Conservation (phyloP, 1,140 invertebrate species). For the Bombus picipes region DNA sequence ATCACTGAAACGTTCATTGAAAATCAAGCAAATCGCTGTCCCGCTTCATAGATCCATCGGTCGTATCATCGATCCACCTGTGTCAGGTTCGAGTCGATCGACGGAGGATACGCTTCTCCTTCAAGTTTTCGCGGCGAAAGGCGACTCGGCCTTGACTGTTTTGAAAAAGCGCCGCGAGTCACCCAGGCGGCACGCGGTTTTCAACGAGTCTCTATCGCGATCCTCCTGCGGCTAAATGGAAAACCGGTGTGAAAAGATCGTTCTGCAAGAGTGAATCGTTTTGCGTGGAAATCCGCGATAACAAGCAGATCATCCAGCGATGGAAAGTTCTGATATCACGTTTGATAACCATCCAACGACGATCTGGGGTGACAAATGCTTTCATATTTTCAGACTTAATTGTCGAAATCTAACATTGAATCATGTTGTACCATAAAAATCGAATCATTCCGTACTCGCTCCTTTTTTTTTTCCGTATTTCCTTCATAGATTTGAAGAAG, state of each 20-base stretch:
- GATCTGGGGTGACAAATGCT: not conserved
- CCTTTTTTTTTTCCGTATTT: no score
- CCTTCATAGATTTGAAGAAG: no score
- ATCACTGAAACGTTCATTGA: not conserved
- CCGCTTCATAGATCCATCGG: slow-evolving; percentile 47
- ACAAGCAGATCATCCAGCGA: not conserved
- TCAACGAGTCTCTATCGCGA: slow-evolving; percentile 4
- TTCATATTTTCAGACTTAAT: not conserved
- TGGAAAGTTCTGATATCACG: slow-evolving; percentile 1
- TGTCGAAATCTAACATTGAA: not conserved
- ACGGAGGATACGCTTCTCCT: slow-evolving; percentile 23
- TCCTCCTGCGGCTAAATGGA: not conserved
- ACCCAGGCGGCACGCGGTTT: slow-evolving; percentile 16
- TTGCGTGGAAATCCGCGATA: slow-evolving; percentile 6
- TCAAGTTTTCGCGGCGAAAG: slow-evolving; percentile 53
- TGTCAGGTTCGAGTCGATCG: slow-evolving; percentile 32
- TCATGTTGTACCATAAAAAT: no score
- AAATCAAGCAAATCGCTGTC: slow-evolving; percentile 50
- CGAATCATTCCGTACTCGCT: no score
- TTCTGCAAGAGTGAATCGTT: slow-evolving; percentile 1
- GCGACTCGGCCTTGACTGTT: slow-evolving; percentile 45
- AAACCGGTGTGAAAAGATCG: slow-evolving; percentile 2
- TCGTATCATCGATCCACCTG: slow-evolving; percentile 53
- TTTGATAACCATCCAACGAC: no score
- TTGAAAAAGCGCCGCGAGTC: slow-evolving; percentile 32